A percentile compares a stretch with the other conserved stretches of the same genome.
These are phyloP conservation scores for Tetragonula clypearis DNA, from an alignment of 1,140 invertebrate genomes.

Conservation along the genomic window DNA sequence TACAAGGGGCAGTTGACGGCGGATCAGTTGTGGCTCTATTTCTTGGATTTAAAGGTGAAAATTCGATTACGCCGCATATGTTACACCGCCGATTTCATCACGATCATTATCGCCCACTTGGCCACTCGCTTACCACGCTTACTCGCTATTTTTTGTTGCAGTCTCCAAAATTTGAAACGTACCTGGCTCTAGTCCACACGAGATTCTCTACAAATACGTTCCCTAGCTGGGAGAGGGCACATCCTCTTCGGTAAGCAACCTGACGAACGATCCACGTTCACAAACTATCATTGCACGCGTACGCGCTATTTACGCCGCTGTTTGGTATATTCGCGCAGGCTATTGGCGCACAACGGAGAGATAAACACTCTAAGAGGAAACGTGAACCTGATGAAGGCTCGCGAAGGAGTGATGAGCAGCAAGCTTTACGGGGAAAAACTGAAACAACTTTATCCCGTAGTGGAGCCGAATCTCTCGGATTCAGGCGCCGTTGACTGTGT, in stretches of 20 bases:
- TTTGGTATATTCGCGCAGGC: conserved; percentile 81
- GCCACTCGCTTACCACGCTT: no score
- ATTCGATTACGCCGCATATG: no score
- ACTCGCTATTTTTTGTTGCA: conserved; percentile 69
- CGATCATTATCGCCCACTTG: no score
- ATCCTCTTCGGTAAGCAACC: conserved; percentile 93
- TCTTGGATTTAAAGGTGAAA: conserved; percentile 85
- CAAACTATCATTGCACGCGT: no score
- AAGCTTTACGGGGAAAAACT: conserved; percentile 90
- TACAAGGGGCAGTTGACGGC: conserved; percentile 99
- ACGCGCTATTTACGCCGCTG: background rate
- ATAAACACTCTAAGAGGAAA: conserved; percentile 99
- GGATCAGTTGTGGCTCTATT: conserved; percentile 95
- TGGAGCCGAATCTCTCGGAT: conserved; percentile 98
- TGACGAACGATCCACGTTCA: no score
- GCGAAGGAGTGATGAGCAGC: conserved; percentile 98
- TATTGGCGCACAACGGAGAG: conserved; percentile 99
- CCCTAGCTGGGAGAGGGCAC: conserved; percentile 99
- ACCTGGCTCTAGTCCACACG: conserved; percentile 97
- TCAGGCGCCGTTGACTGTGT: conserved; percentile 99
- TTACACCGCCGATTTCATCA: no score
- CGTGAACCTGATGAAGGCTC: conserved; percentile 98
- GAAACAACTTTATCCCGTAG: conserved; percentile 96
- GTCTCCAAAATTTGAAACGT: conserved; percentile 94
- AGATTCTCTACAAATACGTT: conserved; percentile 99